Percentiles rank a stretch among this genome's conserved stretches.
phyloP scores from a whole-genome alignment of 2,113 vertebrate genomes.

The Myanophis thanlyinensis region DNA sequence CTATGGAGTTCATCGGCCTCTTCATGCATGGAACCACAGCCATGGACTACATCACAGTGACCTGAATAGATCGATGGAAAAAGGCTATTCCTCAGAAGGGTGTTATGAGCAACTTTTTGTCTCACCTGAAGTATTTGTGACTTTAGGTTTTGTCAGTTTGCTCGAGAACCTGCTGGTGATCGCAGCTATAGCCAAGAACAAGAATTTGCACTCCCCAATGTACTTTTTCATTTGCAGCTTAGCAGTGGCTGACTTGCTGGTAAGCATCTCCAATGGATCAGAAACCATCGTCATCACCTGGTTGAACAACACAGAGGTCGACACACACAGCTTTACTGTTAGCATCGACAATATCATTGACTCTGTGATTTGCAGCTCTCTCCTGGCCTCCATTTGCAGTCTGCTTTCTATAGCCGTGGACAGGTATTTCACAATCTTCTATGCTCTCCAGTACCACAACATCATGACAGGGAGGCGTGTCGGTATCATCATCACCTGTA shows the following conservation, averaged over 20 bases:
- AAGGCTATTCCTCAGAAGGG: conserved; percentile 73
- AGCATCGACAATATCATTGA: conserved; percentile 94
- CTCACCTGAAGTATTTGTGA: conserved; percentile 89
- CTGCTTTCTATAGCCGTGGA: conserved; percentile 91
- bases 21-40: conserved; percentile 76
- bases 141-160: conserved; percentile 86
- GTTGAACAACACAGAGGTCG: conserved; percentile 77
- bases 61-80: conserved; percentile 57
- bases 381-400: conserved; percentile 93
- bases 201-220: conserved; percentile 95
- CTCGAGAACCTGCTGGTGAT: conserved; percentile 92
- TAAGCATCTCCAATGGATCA: conserved; percentile 91
- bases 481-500: conserved; percentile 77
- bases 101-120: conserved; percentile 93
- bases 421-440: conserved; percentile 96
- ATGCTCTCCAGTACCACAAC: conserved; percentile 91
- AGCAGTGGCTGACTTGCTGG: conserved; percentile 92
- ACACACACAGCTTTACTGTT: conserved; percentile 77
- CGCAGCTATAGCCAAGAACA: conserved; percentile 88
- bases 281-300: conserved; percentile 92
- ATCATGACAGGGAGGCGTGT: conserved; percentile 86
- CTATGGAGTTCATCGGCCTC: conserved; percentile 63
- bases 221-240: conserved; percentile 97
- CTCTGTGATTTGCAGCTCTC: conserved; percentile 93
- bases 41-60: conserved; percentile 22